Evolutionary conservation across 2,888 invertebrate species (phyloP).

Genomic region (Tillus elongatus): DNA sequence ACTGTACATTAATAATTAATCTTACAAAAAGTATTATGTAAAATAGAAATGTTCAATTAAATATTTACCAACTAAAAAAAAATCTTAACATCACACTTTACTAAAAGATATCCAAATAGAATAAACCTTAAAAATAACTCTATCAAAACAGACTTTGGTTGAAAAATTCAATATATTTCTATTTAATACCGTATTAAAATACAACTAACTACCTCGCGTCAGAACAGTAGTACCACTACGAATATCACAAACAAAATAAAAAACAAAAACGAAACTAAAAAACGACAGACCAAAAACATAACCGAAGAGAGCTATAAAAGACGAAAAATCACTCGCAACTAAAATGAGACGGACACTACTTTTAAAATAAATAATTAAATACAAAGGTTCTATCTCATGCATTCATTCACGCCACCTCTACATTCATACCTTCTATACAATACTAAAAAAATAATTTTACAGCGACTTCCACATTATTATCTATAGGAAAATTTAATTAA

Average conservation of each 20-base stretch:
- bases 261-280: neutral
- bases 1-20: constrained; percentile 1
- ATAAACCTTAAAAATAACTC: neutral
- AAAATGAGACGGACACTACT: constrained; percentile 1
- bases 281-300: neutral
- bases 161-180: neutral
- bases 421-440: neutral
- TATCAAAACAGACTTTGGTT: constrained; percentile 1
- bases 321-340: constrained; percentile 3
- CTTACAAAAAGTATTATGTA: neutral
- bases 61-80: neutral
- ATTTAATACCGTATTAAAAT: neutral
- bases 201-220: too few species aligned
- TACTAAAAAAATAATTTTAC: constrained; percentile 1
- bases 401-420: neutral
- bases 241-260: too few species aligned
- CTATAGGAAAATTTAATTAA: neutral
- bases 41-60: too few species aligned
- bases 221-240: too few species aligned
- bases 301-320: neutral
- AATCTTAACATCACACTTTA: neutral
- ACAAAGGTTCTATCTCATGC: neutral
- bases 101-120: neutral
- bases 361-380: neutral
- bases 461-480: constrained; percentile 1